Evolutionary conservation across 2,888 invertebrate genomes (phyloP), one percentile per base, ranked within the genome.

Genomic region (Hoplodrina ambigua): DNA sequence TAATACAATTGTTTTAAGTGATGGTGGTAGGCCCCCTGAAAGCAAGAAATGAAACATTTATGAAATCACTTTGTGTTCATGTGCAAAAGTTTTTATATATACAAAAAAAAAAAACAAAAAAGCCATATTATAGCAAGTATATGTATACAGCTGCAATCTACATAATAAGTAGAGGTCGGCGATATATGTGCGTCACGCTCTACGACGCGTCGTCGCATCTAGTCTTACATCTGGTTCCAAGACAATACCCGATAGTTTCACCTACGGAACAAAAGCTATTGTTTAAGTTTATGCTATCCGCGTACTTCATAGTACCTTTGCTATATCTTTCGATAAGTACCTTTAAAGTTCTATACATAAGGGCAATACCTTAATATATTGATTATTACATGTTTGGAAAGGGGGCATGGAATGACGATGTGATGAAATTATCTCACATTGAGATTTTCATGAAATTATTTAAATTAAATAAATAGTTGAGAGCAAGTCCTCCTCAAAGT

Each of bases 371-470:
- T 37, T n/a, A n/a, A n/a, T n/a, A n/a, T n/a, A n/a, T n/a, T n/a
- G n/a, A 83, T 85, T 83, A 81, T 83, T 85, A 84, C 75, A 83
- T 78, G 76, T 82, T 86, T 81, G 76, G 85, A 84, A 85, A 83
- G 79, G 81, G 82, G 78, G 78, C 83, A 82, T 89, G 89, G 89
- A 89, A 89, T 89, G 86, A 88, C 83, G 74, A 83, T 84, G 75
- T 74, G 67, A 74, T 61, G 69, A 78, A 76, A n/a, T n/a, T n/a
- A 75, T 64, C 73, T 73, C 75, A 71, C 69, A 33, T 15, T 53
- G 72, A 74, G 63, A 77, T 67, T 62, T 70, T 75, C 72, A 67
- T 62, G 76, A 77, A 15, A 84, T 70, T 66, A 69, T 72, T 74
- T 75, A 78, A 80, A 72, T 66, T 63, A 80, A 84, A 82, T 81